Evolutionary conservation across 1,140 invertebrate genomes (phyloP), one percentile per base, ranked within the genome.

Genomic region (Caligus rogercresseyi): DNA sequence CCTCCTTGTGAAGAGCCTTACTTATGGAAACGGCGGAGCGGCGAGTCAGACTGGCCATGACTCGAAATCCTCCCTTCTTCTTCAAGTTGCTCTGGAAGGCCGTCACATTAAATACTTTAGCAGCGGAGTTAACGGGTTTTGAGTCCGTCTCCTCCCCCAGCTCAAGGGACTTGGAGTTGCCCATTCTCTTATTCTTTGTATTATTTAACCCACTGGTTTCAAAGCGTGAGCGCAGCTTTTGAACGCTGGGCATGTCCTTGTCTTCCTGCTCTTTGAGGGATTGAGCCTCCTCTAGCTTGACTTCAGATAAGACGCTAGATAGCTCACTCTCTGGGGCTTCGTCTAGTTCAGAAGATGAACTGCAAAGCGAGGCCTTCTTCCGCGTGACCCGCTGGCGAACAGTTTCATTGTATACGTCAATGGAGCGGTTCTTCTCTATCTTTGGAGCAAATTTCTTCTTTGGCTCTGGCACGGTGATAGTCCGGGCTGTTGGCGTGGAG

Each of bases 391-490:
- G 56, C 57, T 69, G 68, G 55, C 68, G 61, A 20, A 69, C 63
- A 4, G 68, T 69, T 60, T 69, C 68, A 16, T 68, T 67, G 51
- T 69, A 69, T 2, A 69, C 68, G 26, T 69, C 68, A 7, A 69
- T 57, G 26, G 66, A 68, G 15, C 68, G 61, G 60, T 69, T 67
- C 60, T 66, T 66, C 65, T 69, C 26, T 18, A 16, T 31, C 16
- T 51, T 61, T 16, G 53, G n/a, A 19, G 53, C 21, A 54, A 54
- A 16, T 51, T 51, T n/a, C 4, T 54, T 54, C 16, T 54, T 54
- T 4, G 53, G 54, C 54, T 56, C 24, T 20, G 20, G 54, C 20
- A 56, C 54, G 16, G 15, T 14, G 2, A 16, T 16, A 1, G 20
- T 56, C 2, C 19, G 19, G n/a, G 15, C n/a, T 2, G 54, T n/a